These are phyloP conservation scores for Novumbra hubbsi DNA, from an alignment of 2,797 vertebrate genomes.

Conservation along the genomic window DNA sequence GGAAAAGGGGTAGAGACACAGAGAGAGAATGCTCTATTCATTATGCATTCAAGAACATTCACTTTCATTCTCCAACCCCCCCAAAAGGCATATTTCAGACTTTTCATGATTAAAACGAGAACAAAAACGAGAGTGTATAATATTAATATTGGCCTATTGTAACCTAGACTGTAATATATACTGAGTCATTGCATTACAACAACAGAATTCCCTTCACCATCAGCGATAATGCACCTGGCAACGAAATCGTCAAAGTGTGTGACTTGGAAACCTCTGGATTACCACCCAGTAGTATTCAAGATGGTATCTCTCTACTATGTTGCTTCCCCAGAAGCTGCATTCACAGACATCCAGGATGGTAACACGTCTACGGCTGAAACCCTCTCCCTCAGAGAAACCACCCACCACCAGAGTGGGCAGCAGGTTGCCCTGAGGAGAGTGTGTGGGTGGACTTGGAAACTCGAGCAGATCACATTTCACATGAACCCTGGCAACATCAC, in stretches of 20 bases:
- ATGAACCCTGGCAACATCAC: constrained; percentile 72
- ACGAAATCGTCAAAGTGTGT: constrained; percentile 39
- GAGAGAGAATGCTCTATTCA: background rate
- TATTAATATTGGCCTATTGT: background rate
- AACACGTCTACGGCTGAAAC: constrained; percentile 65
- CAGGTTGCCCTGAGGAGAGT: constrained; percentile 71
- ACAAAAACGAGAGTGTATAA: background rate
- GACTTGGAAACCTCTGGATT: constrained; percentile 40
- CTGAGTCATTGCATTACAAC: constrained; percentile 39
- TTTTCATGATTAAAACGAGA: background rate
- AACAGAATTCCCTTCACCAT: constrained; percentile 40
- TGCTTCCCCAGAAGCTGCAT: constrained; percentile 52
- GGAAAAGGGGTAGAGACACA: constrained; percentile 9
- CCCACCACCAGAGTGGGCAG: constrained; percentile 76
- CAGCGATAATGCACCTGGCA: constrained; percentile 53
- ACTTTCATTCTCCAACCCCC: constrained; percentile 5
- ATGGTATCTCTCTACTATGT: constrained; percentile 38
- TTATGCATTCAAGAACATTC: background rate
- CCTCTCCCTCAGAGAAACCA: constrained; percentile 69
- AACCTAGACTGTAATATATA: constrained; percentile 11
- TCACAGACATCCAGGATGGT: constrained; percentile 65
- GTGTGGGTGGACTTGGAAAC: constrained; percentile 71
- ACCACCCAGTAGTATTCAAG: constrained; percentile 26
- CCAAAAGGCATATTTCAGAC: constrained; percentile 1
- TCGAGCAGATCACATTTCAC: constrained; percentile 76